Evolutionary conservation across 2,797 vertebrate species (phyloP), one percentile per base, ranked within the genome.

Genomic region (Gadopsis marmoratus): DNA sequence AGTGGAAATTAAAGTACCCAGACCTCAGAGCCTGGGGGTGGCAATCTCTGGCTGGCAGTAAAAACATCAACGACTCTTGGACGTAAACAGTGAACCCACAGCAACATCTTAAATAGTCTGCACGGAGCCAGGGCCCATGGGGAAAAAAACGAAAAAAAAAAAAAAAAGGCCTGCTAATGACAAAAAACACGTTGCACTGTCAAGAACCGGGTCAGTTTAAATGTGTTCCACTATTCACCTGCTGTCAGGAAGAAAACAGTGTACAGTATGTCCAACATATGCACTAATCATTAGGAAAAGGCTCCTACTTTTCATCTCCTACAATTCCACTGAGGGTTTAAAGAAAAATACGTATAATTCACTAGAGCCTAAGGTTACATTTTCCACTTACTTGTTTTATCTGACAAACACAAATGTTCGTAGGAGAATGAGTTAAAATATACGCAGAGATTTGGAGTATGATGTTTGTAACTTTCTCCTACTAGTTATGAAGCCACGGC

Each of bases 61-160:
- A 91, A 94, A 90, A 86, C 84, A 90, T 89, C 83, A 85, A 83
- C 75, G 82, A 74, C 50, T 88, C 45, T 82, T 89, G 84, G 88
- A 91, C 73, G 47, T 79, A 86, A 86, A 93, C 82, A 87, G 84
- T 78, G 59, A 88, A 83, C 71, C 77, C 64, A 85, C 76, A 29
- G 29, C 45, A 45, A 70, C 74, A 59, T 74, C 78, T 88, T 63
- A 75, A 88, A 87, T n/a, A 47, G 66, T 73, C 76, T 66, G 45
- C 58, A 61, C 7, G 59, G 37, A 64, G 29, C 33, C 63, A 56
- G 51, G 58, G 68, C 61, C 61, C 59, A 61, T 35, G n/a, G 7
- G 33, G 33, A n/a, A 26, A 26, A 26, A 26, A 26, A 26, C 26
- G 26, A 26, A 26, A 26, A 26, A 2, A 26, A 26, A 26, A 26